Conservation (phyloP, 2,113 vertebrate genomes). For the Gambusia holbrooki region DNA sequence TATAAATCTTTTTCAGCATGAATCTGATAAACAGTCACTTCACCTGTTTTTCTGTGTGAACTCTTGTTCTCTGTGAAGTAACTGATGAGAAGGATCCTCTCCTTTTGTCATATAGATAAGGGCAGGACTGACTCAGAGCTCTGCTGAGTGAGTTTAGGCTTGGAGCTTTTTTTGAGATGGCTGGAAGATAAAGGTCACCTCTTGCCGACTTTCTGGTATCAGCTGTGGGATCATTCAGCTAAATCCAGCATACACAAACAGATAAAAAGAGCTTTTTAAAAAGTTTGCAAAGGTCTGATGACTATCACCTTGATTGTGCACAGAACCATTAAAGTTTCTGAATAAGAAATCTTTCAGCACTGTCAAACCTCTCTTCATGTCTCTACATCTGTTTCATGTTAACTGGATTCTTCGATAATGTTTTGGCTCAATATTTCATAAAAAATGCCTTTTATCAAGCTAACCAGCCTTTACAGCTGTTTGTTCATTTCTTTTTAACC, state of each 20-base stretch:
- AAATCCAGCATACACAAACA: background rate
- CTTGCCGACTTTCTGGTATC: slow-evolving; percentile 18
- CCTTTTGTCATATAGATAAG: slow-evolving; percentile 67
- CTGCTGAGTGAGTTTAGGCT: slow-evolving; percentile 52
- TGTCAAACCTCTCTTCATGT: background rate
- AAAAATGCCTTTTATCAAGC: background rate
- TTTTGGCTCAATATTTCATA: background rate
- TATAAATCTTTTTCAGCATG: background rate
- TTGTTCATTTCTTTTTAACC: background rate
- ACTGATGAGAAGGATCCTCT: slow-evolving; percentile 73
- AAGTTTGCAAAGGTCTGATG: background rate
- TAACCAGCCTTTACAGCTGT: background rate
- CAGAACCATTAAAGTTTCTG: background rate
- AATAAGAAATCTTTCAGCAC: background rate
- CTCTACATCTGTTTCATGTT: background rate
- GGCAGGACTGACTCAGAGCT: slow-evolving; percentile 75
- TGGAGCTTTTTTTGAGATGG: slow-evolving; percentile 58
- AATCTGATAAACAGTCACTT: background rate
- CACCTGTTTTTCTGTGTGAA: slow-evolving; percentile 61
- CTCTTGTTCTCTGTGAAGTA: slow-evolving; percentile 57
- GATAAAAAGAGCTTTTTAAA: background rate
- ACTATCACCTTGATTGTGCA: background rate
- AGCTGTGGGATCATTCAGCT: slow-evolving; percentile 58
- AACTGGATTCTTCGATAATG: background rate
- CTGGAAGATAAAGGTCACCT: slow-evolving; percentile 70